Base-by-base conservation (phyloP, 2,888 invertebrate genomes). In the Acronicta leporina region DNA sequence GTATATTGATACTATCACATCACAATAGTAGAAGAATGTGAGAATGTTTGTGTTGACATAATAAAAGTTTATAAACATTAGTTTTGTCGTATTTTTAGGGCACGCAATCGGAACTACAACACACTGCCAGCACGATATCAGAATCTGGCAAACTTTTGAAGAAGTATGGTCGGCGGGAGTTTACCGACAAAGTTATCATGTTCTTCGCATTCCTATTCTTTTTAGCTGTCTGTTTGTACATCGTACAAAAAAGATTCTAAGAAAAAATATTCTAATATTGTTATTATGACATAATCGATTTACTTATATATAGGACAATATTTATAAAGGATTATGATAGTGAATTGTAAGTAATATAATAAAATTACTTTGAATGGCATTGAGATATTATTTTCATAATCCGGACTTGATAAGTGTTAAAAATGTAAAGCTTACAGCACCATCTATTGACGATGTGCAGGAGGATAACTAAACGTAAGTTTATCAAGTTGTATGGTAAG, bases 151-250 rank as follows among this genome's bases (percentile, higher is more conserved):
- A 98, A 88, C 94, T 99, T 9, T 92, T 99, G 45, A 98, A 98
- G 57, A 99, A 99, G 92, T 99, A 99, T 86, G 98, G 98, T 4
- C 95, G 99, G 54, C 95, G 99, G 40, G 99, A 99, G 92, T 97
- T 98, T 71, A 99, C 99, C 0, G 99, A 99, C 87, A 99, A 99
- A 95, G 96, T 99, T 59, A 95, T 99, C 9, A 95, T 98, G 85
- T 96, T 97, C 77, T 96, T 98, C 83, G 98, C 98, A 62, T 97
- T 98, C 88, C 95, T 96, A 5, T 97, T 99, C 92, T 98, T 98
- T 87, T 92, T 98, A 74, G 97, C 97, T 13, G 98, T 98, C 76
- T 98, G 98, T 46, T 94, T 98, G 79, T 99, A 99, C 85, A 98
- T 99, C 81, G 96, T 99, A 49, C 98, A 98, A 84, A 99, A 98